Evolutionary conservation across 1,140 invertebrate genomes (phyloP).

Genomic region (Platyscapa corneri): DNA sequence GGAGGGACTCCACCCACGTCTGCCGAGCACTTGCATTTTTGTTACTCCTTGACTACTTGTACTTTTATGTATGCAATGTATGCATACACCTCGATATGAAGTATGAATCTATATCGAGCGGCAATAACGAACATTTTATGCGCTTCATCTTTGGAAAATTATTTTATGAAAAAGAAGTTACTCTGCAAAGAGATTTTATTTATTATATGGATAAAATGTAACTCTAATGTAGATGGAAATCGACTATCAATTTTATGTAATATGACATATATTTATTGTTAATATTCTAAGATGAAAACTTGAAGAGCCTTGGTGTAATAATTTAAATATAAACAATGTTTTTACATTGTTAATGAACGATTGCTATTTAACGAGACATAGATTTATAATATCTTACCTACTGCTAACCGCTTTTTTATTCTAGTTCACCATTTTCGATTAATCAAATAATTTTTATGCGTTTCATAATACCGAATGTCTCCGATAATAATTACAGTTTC

Average conservation of each 20-base stretch:
- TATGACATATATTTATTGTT: constrained; percentile 7
- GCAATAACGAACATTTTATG: constrained; percentile 24
- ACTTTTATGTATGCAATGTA: constrained; percentile 19
- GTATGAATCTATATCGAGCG: background rate
- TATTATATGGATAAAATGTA: background rate
- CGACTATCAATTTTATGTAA: background rate
- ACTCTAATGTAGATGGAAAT: background rate
- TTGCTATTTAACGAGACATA: background rate
- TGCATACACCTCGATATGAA: background rate
- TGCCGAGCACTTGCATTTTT: constrained; percentile 16
- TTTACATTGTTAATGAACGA: too few species aligned
- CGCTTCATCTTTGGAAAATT: constrained; percentile 8
- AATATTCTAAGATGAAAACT: background rate
- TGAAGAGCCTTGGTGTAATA: background rate
- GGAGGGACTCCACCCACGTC: constrained; percentile 42
- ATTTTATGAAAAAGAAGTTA: background rate
- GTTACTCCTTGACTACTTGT: constrained; percentile 20
- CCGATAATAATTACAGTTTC: constrained; percentile 11
- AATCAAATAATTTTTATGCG: constrained; percentile 13
- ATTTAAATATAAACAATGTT: background rate
- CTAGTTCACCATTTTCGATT: background rate
- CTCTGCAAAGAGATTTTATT: background rate
- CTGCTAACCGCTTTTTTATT: background rate
- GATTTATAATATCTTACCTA: background rate
- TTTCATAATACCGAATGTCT: background rate